Base-by-base conservation (phyloP, 2,113 vertebrate species). In the Gasterosteus aculeatus region DNA sequence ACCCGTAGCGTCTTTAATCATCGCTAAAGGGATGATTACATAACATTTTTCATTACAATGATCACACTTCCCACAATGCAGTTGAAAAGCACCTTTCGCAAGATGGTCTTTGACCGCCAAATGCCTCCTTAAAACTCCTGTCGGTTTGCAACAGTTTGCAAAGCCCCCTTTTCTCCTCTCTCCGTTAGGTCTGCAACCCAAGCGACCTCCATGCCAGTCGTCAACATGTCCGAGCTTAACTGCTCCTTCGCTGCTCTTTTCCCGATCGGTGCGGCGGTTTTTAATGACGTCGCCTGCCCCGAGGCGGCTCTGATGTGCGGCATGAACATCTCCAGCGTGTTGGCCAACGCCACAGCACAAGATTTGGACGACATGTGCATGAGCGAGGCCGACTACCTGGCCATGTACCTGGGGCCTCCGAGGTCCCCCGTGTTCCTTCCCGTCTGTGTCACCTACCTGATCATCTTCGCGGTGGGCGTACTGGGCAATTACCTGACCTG, bases 401-500 rank as follows among this genome's bases (percentile, higher is more conserved):
- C 73, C 22, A 69, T 10, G 15, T 0, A 57, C 22, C 67, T 92
- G 54, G 94, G 94, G 3, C 77, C 80, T 1, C 44, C 53, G 1
- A 88, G 72, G 22, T 94, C 93, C 0, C 89, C 90, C 0, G 46
- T 68, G 31, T 95, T 95, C 60, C 54, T 93, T 7, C 92, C 91
- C 0, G 85, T 93, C 59, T 93, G 90, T 4, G 1, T 92, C 68
- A 85, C 61, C 64, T 95, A 94, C 78, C 73, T 93, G 2, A 3
- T 69, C 72, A 93, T 95, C 75, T 94, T 95, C 72, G 2, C 83
- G 19, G 84, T 91, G 29, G 94, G 94, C 0, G 84, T 89, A 7
- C 57, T 93, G 72, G 94, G 94, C 26, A 95, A 95, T 29, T 78
- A 68, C 10, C 84, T 95, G 44, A 94, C 93, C 39, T 94, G 93